Evolutionary conservation across 2,113 vertebrate species (phyloP), one percentile per base, ranked within the genome.

Genomic region (Chaetops frenatus): DNA sequence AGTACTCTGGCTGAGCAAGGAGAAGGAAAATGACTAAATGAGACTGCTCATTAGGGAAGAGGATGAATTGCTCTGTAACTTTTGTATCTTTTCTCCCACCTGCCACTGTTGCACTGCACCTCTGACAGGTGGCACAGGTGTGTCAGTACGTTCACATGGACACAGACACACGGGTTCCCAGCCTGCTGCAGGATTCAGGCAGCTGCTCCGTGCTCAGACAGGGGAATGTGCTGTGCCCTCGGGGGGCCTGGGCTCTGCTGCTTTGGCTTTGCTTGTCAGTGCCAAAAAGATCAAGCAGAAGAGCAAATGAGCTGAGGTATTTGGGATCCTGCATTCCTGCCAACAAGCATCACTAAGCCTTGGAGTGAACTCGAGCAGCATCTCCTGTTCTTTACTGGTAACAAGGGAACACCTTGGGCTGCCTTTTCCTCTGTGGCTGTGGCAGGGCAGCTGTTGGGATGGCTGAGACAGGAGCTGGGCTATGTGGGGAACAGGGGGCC

Each of bases 101-200:
- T 36, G 42, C 23, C 11, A 1, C 31, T 19, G 0, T 12, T 29
- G 33, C 28, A 7, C 23, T 76, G 62, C 7, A 2, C 9, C 48
- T 70, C 64, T 77, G 91, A 5, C 24, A 28, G 58, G 47, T 29
- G 15, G 1, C 6, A 5, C 56, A 22, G 42, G 10, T 9, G 5
- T 5, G 1, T 17, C 15, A 7, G 28, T 9, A 1, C 5, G 3
- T 29, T 17, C n/a, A 3, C 15, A 44, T 1, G 51, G 72, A 7
- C 19, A 11, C 2, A 54, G 35, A 51, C 9, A 13, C 0, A 3
- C 1, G 3, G 12, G 21, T 6, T 47, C 58, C n/a, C 1, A 3
- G 28, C 7, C 14, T 24, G 33, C 76, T 83, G 80, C 29, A 77
- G 88, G 54, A 29, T 24, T 25, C 1, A 13, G 65, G 67, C 0